Conservation (phyloP, 2,797 vertebrate genomes). For the Balearica regulorum region DNA sequence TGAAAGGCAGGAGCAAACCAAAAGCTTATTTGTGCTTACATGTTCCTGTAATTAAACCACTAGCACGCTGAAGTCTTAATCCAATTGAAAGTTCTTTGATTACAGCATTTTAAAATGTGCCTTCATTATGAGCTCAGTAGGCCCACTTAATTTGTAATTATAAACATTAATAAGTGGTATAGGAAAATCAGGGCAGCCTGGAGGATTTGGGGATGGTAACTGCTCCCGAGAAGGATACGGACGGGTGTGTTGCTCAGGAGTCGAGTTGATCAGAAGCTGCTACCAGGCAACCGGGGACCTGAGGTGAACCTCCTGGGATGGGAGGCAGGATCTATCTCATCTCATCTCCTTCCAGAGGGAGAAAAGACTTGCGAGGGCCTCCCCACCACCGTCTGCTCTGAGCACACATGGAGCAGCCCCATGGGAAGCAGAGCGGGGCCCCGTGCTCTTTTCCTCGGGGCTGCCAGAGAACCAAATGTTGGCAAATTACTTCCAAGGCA, state of each 20-base stretch:
- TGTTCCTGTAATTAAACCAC: slow-evolving; percentile 2
- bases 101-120: neutral
- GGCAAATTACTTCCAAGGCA: neutral
- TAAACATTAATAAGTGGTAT: neutral
- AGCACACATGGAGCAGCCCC: neutral
- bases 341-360: neutral
- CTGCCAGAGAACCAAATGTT: neutral
- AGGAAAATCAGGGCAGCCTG: neutral
- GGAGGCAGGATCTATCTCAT: neutral
- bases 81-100: slow-evolving; percentile 29
- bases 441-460: neutral
- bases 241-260: neutral
- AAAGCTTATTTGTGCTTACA: neutral
- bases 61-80: neutral
- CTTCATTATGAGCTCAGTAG: slow-evolving; percentile 7
- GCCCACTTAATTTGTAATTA: slow-evolving; percentile 21
- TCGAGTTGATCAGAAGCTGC: neutral
- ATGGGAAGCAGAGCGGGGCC: neutral
- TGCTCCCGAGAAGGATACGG: neutral
- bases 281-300: neutral
- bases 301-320: neutral
- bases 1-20: neutral
- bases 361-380: neutral
- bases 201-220: neutral
- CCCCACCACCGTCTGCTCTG: neutral